Conservation (phyloP, 2,888 invertebrate genomes). For the Meteorus colon region DNA sequence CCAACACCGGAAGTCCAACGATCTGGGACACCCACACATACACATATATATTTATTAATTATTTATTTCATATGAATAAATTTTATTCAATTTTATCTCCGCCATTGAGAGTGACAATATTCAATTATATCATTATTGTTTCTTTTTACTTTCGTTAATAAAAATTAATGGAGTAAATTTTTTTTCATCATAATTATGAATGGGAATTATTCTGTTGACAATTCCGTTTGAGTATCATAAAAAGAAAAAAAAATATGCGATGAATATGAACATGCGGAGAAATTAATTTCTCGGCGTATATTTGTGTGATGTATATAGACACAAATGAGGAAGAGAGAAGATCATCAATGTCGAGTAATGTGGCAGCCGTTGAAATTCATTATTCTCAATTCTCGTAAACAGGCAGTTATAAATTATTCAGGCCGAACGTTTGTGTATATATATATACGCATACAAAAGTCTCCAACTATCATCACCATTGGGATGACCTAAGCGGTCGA, state of each 20-base stretch:
- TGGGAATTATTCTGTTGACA: too few relatives aligned
- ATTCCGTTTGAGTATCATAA: too few relatives aligned
- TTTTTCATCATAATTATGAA: too few relatives aligned
- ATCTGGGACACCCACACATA: conserved; percentile 35
- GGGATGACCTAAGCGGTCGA: conserved; percentile 72
- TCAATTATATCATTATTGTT: too few relatives aligned
- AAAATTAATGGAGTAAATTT: too few relatives aligned
- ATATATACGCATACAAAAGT: background rate
- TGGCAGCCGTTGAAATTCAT: conserved; percentile 70
- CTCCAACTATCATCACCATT: conserved; percentile 50
- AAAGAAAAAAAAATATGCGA: too few relatives aligned
- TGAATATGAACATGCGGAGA: too few relatives aligned
- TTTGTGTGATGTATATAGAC: too few relatives aligned
- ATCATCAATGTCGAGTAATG: background rate
- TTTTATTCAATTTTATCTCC: background rate
- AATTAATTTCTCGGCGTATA: too few relatives aligned
- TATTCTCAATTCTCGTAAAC: conserved; percentile 74
- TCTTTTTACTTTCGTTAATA: too few relatives aligned
- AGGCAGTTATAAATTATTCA: conserved; percentile 74
- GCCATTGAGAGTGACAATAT: background rate
- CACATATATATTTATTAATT: background rate
- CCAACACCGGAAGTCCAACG: conserved; percentile 39
- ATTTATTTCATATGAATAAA: background rate
- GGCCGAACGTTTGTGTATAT: conserved; percentile 65
- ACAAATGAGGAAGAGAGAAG: background rate